A percentile compares a stretch with the other conserved stretches of the same genome.
Evolutionary conservation across 2,888 invertebrate genomes (phyloP).

Genomic region (Blastobasis adustella): DNA sequence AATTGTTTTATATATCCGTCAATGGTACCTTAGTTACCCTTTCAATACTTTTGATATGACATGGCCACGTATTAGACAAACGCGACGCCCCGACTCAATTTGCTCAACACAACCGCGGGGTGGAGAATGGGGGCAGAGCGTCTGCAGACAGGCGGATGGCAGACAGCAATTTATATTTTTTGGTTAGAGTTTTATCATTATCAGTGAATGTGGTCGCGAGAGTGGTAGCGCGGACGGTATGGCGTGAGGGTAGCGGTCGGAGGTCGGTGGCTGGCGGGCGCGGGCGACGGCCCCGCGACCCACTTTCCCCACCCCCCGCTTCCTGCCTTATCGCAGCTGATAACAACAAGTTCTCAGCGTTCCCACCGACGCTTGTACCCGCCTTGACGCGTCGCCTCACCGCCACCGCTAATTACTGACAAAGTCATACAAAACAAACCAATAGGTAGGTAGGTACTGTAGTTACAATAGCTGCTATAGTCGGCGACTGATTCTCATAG

Average conservation of each 20-base stretch:
- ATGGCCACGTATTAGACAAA: no score
- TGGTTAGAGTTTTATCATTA: constrained; percentile 8
- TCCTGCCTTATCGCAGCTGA: constrained; percentile 49
- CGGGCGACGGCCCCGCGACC: constrained; percentile 66
- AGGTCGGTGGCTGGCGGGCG: constrained; percentile 47
- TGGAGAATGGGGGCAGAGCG: no score
- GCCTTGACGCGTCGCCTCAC: constrained; percentile 11
- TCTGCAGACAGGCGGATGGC: neutral
- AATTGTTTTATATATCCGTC: no score
- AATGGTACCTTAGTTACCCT: no score
- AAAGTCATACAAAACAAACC: no score
- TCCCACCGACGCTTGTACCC: constrained; percentile 8
- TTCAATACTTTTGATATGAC: no score
- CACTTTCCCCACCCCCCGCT: constrained; percentile 45
- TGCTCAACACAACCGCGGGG: no score
- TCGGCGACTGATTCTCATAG: no score
- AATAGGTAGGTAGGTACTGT: no score
- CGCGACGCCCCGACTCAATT: no score
- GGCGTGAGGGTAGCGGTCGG: constrained; percentile 40
- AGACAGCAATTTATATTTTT: constrained; percentile 3
- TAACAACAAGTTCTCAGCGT: constrained; percentile 37
- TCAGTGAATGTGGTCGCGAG: neutral
- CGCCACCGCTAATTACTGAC: no score
- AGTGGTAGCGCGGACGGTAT: constrained; percentile 28
- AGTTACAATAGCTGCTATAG: no score